Percentiles rank a stretch among this genome's conserved stretches.
Conservation (phyloP, 2,888 invertebrate species). For the Cepaea hortensis region DNA sequence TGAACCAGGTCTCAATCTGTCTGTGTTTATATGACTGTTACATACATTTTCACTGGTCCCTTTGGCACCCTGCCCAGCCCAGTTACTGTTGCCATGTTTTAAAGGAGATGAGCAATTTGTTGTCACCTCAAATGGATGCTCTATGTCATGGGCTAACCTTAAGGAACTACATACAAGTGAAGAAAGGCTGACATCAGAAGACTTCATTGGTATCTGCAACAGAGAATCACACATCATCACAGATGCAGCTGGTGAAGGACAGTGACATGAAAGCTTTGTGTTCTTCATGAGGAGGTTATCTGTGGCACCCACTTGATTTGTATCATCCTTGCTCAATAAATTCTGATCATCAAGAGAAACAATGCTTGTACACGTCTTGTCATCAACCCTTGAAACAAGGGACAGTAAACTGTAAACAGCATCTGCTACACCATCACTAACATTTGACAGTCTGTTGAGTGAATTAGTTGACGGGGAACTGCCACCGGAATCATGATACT, state of each 20-base stretch:
- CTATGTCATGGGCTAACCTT: constrained; percentile 9
- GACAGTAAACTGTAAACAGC: background rate
- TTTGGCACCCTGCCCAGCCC: background rate
- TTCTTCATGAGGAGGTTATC: background rate
- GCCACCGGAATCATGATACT: background rate
- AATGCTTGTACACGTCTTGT: background rate
- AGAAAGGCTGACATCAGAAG: background rate
- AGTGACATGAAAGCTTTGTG: background rate
- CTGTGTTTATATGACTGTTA: background rate
- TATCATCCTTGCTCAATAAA: too few relatives aligned
- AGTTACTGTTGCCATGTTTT: background rate
- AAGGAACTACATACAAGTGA: background rate
- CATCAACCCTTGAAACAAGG: background rate
- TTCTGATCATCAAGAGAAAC: background rate
- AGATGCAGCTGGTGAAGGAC: too few relatives aligned
- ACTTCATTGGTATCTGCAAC: background rate
- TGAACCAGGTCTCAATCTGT: background rate
- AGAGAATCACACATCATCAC: background rate
- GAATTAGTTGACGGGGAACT: background rate
- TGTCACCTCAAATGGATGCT: background rate
- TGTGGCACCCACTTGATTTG: background rate
- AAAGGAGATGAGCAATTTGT: background rate
- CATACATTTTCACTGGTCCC: background rate
- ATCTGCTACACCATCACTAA: background rate
- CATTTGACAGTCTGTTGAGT: background rate